Base-by-base conservation (phyloP, 2,888 invertebrate genomes). In the Calliopum simillimum region DNA sequence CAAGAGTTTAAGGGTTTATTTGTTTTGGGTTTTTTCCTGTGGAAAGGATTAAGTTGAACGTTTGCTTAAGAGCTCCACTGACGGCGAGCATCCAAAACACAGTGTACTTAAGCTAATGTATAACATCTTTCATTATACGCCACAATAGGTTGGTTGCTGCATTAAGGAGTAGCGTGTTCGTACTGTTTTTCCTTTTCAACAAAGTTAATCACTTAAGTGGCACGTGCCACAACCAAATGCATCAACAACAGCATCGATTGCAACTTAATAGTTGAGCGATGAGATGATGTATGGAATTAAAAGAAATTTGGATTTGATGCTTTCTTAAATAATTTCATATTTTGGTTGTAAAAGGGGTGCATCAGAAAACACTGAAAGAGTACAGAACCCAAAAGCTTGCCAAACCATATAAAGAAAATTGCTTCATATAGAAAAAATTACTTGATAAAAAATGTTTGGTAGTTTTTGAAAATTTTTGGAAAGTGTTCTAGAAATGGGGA, bases 171-270 rank as follows among this genome's bases (percentile, higher is more conserved):
- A 61, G 43, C 21, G 16, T 59, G 46, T 44, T 3, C 23, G 56
- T 33, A 14, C n/a, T n/a, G 16, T 3, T 21, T 16, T 49, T n/a
- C 13, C 23, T n/a, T 41, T 33, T 46, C 33, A 41, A 67, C 66
- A 14, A 70, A 70, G 69, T 69, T 73, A 69, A 73, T 68, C 70
- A 70, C 70, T 73, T 70, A 63, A 70, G 66, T 65, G 70, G 65
- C 73, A 73, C 73, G 73, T 73, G 73, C 55, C 55, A 13, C 23
- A 19, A 12, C 11, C 55, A 13, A 56, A 21, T 23, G 55, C 55
- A 56, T 19, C 55, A 23, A 33, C 5, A 6, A 8, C 33, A 33
- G 33, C 33, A 6, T 8, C 5, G 8, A n/a, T n/a, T n/a, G 33
- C 33, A 33, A 33, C 8, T 1, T 1, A 1, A 33, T 33, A 33